These are phyloP conservation scores for Lepidocyrtoides sp. DNA, from an alignment of 2,888 invertebrate genomes.

Conservation along the genomic window DNA sequence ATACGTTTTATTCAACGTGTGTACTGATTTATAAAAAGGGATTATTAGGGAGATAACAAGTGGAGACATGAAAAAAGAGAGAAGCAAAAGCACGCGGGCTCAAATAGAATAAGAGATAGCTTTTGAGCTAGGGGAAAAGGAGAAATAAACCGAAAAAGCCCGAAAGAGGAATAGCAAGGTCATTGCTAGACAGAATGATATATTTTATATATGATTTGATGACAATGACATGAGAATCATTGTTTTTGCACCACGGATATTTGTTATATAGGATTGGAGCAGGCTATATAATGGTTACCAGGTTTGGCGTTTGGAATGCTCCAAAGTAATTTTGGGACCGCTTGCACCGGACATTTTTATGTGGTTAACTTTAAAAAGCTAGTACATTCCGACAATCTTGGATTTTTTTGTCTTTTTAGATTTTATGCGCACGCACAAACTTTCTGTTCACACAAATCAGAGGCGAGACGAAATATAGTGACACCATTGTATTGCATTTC, in stretches of 20 bases:
- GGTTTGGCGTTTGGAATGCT: background rate
- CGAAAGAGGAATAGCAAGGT: slow-evolving; percentile 20
- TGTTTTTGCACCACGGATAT: background rate
- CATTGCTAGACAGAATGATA: background rate
- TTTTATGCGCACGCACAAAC: no score
- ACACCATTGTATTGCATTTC: no score
- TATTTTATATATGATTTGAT: slow-evolving; percentile 48
- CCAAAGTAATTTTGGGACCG: no score
- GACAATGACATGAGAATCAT: slow-evolving; percentile 36
- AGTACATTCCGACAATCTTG: no score
- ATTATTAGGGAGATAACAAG: slow-evolving; percentile 72
- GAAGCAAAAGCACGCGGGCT: background rate
- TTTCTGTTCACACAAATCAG: no score
- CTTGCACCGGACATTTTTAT: no score
- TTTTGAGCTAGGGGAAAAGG: background rate
- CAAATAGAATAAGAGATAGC: background rate
- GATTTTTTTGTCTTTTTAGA: no score
- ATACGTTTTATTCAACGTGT: slow-evolving; percentile 67
- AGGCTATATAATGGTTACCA: background rate
- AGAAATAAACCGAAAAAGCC: background rate
- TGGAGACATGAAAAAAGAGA: background rate
- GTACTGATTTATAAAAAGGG: slow-evolving; percentile 65
- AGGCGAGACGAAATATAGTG: no score
- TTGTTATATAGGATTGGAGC: background rate
- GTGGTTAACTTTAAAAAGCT: no score